Percentiles rank a stretch among this genome's conserved stretches.
phyloP scores from a whole-genome alignment of 2,113 vertebrate genomes.

The Melanostigma gelatinosum region DNA sequence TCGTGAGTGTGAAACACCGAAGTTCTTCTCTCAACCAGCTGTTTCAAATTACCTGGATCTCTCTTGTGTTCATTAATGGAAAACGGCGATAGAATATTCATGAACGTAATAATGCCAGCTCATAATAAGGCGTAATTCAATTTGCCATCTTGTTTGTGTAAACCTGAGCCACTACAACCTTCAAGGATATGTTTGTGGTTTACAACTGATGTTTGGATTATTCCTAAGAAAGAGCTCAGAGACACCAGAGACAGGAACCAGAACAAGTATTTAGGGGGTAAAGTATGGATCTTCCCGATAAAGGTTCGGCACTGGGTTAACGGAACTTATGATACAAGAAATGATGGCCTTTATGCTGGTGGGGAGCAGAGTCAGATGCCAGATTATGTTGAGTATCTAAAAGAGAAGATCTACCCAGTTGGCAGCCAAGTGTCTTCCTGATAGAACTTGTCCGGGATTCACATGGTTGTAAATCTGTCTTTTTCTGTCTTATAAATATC shows the following conservation, averaged over 20 bases:
- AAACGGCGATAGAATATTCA: constrained; percentile 64
- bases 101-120: constrained; percentile 53
- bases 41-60: constrained; percentile 54
- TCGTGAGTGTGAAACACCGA: constrained; percentile 39
- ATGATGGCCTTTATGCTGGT: background rate
- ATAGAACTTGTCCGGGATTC: constrained; percentile 5
- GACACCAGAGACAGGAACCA: background rate
- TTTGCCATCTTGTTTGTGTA: constrained; percentile 44
- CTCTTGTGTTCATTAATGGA: constrained; percentile 51
- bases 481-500: background rate
- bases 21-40: constrained; percentile 46
- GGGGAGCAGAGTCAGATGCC: background rate
- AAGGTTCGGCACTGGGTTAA: background rate
- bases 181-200: constrained; percentile 9
- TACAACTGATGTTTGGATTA: constrained; percentile 31
- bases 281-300: background rate
- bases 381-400: background rate
- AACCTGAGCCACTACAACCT: constrained; percentile 19
- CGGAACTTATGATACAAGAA: background rate
- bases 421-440: background rate
- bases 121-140: constrained; percentile 55
- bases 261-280: background rate
- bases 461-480: background rate
- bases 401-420: background rate
- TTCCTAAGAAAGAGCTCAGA: constrained; percentile 9